Evolutionary conservation across 1,140 invertebrate species (phyloP).

Genomic region (Bombus impatiens): DNA sequence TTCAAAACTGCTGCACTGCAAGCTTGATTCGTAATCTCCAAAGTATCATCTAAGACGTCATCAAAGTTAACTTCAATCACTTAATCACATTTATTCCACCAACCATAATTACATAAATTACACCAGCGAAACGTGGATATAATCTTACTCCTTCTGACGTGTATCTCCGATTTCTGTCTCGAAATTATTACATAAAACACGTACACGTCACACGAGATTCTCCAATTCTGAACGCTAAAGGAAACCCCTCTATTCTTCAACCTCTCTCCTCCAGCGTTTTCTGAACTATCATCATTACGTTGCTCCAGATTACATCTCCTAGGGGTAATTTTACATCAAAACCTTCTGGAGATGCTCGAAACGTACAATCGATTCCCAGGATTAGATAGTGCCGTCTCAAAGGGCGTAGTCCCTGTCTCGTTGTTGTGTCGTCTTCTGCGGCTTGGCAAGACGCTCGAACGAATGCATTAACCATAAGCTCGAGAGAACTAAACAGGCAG

Average conservation of each 20-base stretch:
- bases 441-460: slow-evolving; percentile 14
- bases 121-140: too few relatives aligned
- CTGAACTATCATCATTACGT: background rate
- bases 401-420: background rate
- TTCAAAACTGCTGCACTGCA: too few relatives aligned
- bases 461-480: slow-evolving; percentile 24
- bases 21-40: too few relatives aligned
- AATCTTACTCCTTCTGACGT: too few relatives aligned
- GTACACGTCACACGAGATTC: background rate
- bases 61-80: too few relatives aligned
- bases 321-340: background rate
- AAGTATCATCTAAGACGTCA: too few relatives aligned
- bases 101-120: too few relatives aligned
- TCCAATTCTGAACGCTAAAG: background rate
- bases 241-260: background rate
- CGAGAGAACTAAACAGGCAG: background rate
- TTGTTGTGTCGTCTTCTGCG: background rate
- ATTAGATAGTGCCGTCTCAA: slow-evolving; percentile 16
- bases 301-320: background rate
- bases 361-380: slow-evolving; percentile 3
- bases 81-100: too few relatives aligned
- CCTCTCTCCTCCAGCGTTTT: background rate
- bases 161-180: background rate
- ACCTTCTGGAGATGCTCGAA: background rate
- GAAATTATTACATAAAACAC: background rate